phyloP scores from a whole-genome alignment of 2,797 vertebrate genomes.

The Crocidura indochinensis region DNA sequence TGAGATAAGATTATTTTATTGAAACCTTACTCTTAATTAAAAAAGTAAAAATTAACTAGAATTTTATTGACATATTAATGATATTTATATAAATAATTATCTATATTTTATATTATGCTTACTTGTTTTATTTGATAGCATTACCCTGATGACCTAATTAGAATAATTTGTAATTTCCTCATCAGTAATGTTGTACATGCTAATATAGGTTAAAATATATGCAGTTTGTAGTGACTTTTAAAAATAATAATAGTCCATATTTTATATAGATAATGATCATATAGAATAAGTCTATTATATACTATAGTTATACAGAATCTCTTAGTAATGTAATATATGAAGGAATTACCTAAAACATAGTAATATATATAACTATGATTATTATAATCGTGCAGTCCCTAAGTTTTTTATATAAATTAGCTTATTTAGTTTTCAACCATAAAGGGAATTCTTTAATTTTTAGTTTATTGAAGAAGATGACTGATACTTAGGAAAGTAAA shows the following conservation, averaged over 20 bases:
- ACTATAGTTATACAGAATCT: not conserved
- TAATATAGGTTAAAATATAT: not conserved
- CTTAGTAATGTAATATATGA: not conserved
- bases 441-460: not conserved
- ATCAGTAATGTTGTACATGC: not conserved
- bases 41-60: not conserved
- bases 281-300: not conserved
- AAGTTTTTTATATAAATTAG: conserved; percentile 6
- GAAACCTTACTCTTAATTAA: conserved; percentile 29
- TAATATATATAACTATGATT: not conserved
- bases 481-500: not conserved
- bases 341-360: not conserved
- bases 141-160: conserved; percentile 43
- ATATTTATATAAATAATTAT: not conserved
- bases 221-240: not conserved
- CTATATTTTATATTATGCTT: conserved; percentile 42
- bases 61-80: not conserved
- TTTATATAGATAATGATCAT: not conserved
- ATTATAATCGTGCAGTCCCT: not conserved
- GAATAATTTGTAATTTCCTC: conserved; percentile 7
- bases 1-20: not conserved
- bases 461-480: not conserved
- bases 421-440: not conserved
- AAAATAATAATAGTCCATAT: not conserved
- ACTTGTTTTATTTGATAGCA: not conserved